These are phyloP conservation scores for Caenorhabditis elegans DNA, from an alignment of 1,140 invertebrate species.

Conservation along the genomic window WBcel235 BX284605.5:8775501-8776000, in stretches of 20 bases:
- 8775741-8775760: conserved; percentile 71
- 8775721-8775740: conserved; percentile 71
- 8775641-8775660: conserved; percentile 73
- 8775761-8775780: conserved; percentile 69
- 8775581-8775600: conserved; percentile 72
- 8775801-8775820: conserved; percentile 54
- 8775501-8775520: conserved; percentile 73
- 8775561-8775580: conserved; percentile 73
- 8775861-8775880: no score
- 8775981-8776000: no score
- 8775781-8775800: conserved; percentile 60
- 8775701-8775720: conserved; percentile 73
- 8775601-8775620: conserved; percentile 77
- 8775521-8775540: conserved; percentile 71
- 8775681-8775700: conserved; percentile 74
- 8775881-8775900: no score
- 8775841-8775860: no score
- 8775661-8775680: conserved; percentile 74
- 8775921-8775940: no score
- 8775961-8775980: no score
- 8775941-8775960: no score
- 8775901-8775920: no score
- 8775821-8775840: no score
- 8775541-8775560: conserved; percentile 73
- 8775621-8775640: conserved; percentile 77